Evolutionary conservation across 1,140 invertebrate genomes (phyloP), one percentile per base, ranked within the genome.

Genomic region (Dolichoris vasculosae): DNA sequence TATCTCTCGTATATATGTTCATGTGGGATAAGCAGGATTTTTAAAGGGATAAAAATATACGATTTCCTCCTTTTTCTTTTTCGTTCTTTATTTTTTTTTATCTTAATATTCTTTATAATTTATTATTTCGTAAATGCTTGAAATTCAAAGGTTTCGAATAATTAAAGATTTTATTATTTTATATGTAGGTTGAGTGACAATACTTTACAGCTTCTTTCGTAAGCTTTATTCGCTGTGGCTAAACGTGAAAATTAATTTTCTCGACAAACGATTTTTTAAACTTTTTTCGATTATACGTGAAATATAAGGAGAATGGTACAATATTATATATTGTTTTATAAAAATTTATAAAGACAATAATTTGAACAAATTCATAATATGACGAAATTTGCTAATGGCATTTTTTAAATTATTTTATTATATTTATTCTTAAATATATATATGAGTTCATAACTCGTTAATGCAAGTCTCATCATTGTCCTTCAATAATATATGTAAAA

Each of bases 121-220:
- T 59, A 59, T 26, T 59, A 59, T 59, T 59, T 69, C 30, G 32
- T 38, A 38, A 73, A 30, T 83, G 71, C 82, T 76, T 75, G 71
- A 40, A 83, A 83, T 76, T 83, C 35, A 83, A 83, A 83, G 82
- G 71, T 83, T 51, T 55, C 38, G 76, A 76, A 71, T 83, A 83
- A 83, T 83, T 83, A 83, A 63, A 71, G 71, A 76, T 83, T 83
- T 76, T 43, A 73, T 48, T 26, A n/a, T 9, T 17, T 7, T 64
- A 26, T 38, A 30, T 30, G 46, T 76, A 35, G 2, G 73, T 32
- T 26, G 11, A 15, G 0, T 20, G 30, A 26, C 17, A 11, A 13
- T 8, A 78, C 46, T 83, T 83, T 76, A 64, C 69, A 51, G n/a
- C 71, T 43, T 20, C 38, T 83, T 83, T 83, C 73, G 69, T 73